Percentiles rank a stretch among this genome's conserved stretches.
phyloP scores from a whole-genome alignment of 2,797 vertebrate genomes.

The Prionace glauca region DNA sequence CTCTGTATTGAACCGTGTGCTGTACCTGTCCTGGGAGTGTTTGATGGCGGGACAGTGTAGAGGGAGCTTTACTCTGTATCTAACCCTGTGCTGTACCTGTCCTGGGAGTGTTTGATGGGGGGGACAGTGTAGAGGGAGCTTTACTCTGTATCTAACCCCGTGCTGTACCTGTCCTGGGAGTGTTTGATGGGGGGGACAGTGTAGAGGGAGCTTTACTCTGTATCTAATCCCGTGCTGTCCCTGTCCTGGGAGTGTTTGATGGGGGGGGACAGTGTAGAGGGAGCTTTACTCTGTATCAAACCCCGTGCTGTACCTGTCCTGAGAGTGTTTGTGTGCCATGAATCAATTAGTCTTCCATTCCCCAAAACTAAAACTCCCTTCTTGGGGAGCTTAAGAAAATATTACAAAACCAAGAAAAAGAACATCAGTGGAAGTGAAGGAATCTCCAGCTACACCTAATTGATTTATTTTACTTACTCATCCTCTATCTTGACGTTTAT shows the following conservation, averaged over 20 bases:
- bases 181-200: background rate
- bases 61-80: background rate
- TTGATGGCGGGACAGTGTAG: background rate
- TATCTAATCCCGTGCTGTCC: background rate
- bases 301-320: background rate
- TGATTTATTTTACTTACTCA: background rate
- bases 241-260: background rate
- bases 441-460: background rate
- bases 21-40: background rate
- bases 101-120: constrained; percentile 4
- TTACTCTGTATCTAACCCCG: background rate
- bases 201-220: background rate
- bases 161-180: background rate
- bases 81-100: background rate
- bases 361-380: background rate
- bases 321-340: background rate
- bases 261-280: background rate
- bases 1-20: background rate
- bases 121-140: background rate
- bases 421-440: background rate
- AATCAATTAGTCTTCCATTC: background rate
- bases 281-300: background rate
- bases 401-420: background rate
- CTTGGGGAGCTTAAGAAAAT: background rate
- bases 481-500: background rate